Conservation (phyloP, 2,888 invertebrate genomes). For the Acanthosoma haemorrhoidale region DNA sequence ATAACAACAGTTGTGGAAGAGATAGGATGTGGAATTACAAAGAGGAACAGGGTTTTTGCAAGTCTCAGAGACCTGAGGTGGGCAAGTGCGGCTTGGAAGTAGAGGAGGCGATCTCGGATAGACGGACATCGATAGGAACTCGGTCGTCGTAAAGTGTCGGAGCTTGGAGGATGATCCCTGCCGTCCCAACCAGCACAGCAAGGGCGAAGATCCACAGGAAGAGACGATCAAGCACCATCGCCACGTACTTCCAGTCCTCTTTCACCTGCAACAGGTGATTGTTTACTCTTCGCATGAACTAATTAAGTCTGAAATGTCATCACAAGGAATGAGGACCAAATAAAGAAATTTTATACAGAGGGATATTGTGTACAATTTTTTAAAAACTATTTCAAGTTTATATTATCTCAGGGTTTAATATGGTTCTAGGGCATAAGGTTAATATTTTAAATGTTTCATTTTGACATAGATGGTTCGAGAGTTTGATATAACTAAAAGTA, state of each 20-base stretch:
- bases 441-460: no score
- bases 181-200: constrained; percentile 89
- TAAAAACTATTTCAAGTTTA: no score
- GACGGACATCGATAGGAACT: constrained; percentile 77
- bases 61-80: constrained; percentile 41
- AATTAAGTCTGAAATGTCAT: no score
- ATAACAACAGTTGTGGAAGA: background rate
- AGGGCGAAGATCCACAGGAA: constrained; percentile 97
- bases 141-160: constrained; percentile 90
- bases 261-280: constrained; percentile 64
- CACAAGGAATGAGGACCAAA: no score
- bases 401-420: no score
- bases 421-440: no score
- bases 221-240: constrained; percentile 93
- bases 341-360: no score
- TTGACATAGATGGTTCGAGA: no score
- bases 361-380: no score
- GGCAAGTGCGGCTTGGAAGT: constrained; percentile 74
- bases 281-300: no score
- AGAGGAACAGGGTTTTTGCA: constrained; percentile 3
- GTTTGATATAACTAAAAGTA: no score
- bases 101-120: constrained; percentile 84
- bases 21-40: background rate
- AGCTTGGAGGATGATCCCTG: constrained; percentile 89
- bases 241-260: constrained; percentile 99